Evolutionary conservation across 2,797 vertebrate genomes (phyloP), one percentile per base, ranked within the genome.

Genomic region (Platyrinchus mystaceus): DNA sequence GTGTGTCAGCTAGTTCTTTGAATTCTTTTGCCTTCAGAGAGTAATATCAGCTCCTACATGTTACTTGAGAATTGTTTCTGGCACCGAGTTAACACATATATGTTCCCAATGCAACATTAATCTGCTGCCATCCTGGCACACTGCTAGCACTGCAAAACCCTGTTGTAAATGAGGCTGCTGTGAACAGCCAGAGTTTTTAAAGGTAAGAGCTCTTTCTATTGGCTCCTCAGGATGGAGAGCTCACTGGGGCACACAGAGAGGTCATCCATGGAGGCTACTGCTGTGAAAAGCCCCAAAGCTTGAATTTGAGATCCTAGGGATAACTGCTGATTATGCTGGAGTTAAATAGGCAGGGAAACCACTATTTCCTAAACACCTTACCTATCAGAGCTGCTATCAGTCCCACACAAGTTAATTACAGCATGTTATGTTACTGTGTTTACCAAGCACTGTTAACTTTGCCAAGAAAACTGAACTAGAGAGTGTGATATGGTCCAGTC

Each of bases 351-450:
- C 16, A 88, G 49, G 12, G 30, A 93, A 30, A 66, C 3, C 27
- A 10, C 18, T 62, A 12, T 37, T 6, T 66, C 71, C 53, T 77
- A 60, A 80, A 11, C 11, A 8, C 24, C 7, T 49, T 12, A 58
- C 36, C n/a, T 55, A 10, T 2, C 1, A 1, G 59, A 43, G 63
- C 36, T 44, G 26, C 36, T 44, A 37, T 13, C 66, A 44, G 43
- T 17, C 73, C 12, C 55, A 49, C 3, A 2, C 0, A 1, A 78
- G 36, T 56, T 80, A 67, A 32, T 41, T 59, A n/a, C 0, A 58
- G 13, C 6, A 34, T 1, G 10, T 27, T 30, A 8, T 15, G 23
- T 30, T 46, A 52, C 23, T 32, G 46, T 9, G 10, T 53, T 89
- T 74, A 50, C 32, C 83, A 87, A 64, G 36, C 9, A 14, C 34